phyloP scores from a whole-genome alignment of 2,113 vertebrate genomes.

The Ptychochromis oligacanthus region DNA sequence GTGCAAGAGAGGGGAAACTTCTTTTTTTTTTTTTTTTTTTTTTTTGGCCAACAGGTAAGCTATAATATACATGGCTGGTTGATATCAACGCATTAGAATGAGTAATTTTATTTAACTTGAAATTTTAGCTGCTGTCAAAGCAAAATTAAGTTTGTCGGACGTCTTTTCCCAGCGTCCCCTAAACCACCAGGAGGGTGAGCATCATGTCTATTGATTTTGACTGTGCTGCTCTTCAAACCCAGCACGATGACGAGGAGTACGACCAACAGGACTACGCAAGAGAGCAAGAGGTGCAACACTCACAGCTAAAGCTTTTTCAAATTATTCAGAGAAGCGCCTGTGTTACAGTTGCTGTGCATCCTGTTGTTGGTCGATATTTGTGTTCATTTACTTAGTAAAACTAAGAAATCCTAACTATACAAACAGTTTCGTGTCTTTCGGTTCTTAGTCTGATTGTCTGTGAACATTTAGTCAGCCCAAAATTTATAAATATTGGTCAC shows the following conservation, averaged over 20 bases:
- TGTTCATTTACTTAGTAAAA: background rate
- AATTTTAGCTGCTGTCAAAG: background rate
- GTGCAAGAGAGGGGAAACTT: too few species aligned
- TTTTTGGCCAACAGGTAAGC: constrained; percentile 35
- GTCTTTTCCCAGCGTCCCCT: background rate
- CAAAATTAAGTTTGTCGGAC: background rate
- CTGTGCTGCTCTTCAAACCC: constrained; percentile 80
- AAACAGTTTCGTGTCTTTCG: background rate
- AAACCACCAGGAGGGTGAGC: background rate
- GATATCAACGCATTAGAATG: background rate
- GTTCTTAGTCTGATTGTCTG: background rate
- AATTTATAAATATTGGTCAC: too few species aligned
- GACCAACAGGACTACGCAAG: constrained; percentile 83
- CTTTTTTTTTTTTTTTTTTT: too few species aligned
- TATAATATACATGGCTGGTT: background rate
- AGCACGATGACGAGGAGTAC: constrained; percentile 81
- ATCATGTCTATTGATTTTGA: constrained; percentile 85
- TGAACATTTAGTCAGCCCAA: background rate
- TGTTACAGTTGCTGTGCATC: background rate
- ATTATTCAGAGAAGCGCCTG: background rate
- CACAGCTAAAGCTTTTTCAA: background rate
- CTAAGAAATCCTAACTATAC: background rate
- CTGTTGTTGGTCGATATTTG: background rate
- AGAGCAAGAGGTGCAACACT: constrained; percentile 78
- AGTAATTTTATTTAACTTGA: background rate